A percentile compares a stretch with the other conserved stretches of the same genome.
Conservation (phyloP, 2,113 vertebrate species). For the Prunella himalayana region DNA sequence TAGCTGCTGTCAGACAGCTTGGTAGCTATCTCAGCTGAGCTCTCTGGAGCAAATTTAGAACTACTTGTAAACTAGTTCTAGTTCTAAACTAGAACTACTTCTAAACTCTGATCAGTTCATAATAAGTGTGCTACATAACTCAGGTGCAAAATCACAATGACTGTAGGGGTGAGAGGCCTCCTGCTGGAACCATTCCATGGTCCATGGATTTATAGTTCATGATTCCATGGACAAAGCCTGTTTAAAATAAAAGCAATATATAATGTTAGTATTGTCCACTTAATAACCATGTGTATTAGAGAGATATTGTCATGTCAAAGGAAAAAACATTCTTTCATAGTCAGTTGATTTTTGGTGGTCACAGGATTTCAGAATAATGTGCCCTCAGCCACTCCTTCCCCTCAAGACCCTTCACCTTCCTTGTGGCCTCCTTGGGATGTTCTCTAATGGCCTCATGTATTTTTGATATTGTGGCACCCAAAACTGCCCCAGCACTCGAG, state of each 20-base stretch:
- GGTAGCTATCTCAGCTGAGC: neutral
- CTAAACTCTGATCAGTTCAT: neutral
- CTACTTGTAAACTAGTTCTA: neutral
- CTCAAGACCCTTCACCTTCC: neutral
- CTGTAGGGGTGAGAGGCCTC: neutral
- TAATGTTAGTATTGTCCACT: neutral
- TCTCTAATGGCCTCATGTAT: too few relatives aligned
- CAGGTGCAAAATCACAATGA: neutral
- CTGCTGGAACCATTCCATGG: neutral
- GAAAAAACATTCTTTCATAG: neutral
- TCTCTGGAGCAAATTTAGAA: neutral
- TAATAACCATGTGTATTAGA: neutral
- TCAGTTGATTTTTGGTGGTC: neutral
- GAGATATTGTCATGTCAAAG: neutral
- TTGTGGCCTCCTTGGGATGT: accelerated
- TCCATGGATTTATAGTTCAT: neutral
- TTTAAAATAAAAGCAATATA: neutral
- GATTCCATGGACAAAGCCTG: neutral
- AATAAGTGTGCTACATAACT: neutral
- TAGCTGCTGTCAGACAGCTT: neutral
- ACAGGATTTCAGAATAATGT: neutral
- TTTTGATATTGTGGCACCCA: accelerated
- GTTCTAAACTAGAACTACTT: neutral
- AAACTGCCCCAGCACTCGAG: neutral
- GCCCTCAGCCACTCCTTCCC: neutral